Evolutionary conservation across 2,888 invertebrate species (phyloP).

Genomic region (Zaprionus bogoriensis): DNA sequence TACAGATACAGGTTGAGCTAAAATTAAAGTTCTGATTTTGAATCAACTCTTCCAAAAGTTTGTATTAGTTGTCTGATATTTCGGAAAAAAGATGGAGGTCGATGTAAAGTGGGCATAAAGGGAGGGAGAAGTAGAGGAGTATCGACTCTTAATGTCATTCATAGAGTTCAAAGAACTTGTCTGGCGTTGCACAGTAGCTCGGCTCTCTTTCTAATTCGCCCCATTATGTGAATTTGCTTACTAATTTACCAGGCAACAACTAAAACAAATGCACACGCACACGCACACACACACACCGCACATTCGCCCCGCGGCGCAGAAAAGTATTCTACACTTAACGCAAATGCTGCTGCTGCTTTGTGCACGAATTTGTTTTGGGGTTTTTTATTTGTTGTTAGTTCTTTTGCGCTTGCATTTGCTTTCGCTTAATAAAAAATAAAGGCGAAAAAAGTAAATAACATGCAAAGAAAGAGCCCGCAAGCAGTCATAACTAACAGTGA

Average conservation of each 20-base stretch:
- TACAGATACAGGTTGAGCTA: no score
- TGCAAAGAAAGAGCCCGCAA: conserved; percentile 65
- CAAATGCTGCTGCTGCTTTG: conserved; percentile 44
- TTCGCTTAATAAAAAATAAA: conserved; percentile 44
- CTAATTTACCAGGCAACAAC: conserved; percentile 43
- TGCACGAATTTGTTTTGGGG: conserved; percentile 49
- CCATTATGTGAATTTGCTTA: conserved; percentile 44
- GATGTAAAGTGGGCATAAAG: no score
- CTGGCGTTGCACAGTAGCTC: conserved; percentile 13
- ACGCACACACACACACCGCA: background rate
- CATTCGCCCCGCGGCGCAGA: conserved; percentile 18
- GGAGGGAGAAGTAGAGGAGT: no score
- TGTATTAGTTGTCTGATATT: no score
- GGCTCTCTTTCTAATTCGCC: conserved; percentile 24
- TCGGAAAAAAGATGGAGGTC: no score
- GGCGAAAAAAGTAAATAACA: conserved; percentile 52
- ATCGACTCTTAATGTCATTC: background rate
- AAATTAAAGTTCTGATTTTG: no score
- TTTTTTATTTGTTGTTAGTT: conserved; percentile 18
- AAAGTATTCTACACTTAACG: conserved; percentile 52
- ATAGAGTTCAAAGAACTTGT: background rate
- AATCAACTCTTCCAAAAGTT: no score
- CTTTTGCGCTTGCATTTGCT: no score
- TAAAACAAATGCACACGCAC: background rate
- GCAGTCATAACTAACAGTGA: conserved; percentile 73